Percentiles rank a stretch among this genome's conserved stretches.
phyloP scores from a whole-genome alignment of 1,140 invertebrate species.

The Aphidius ervi region DNA sequence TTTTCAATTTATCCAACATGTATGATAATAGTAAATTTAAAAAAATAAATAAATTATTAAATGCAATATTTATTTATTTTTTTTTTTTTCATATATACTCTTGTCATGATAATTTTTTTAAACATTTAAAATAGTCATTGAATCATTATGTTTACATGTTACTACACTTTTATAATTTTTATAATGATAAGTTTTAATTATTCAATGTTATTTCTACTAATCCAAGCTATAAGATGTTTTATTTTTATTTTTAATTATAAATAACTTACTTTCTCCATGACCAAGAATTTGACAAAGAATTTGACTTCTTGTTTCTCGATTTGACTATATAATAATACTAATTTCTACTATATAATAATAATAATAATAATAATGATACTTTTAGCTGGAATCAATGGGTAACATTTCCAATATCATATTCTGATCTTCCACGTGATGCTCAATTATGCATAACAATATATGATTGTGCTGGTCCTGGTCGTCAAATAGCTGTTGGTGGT shows the following conservation, averaged over 20 bases:
- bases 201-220: background rate
- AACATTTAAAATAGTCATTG: too few relatives aligned
- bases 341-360: constrained; percentile 10
- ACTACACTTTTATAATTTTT: background rate
- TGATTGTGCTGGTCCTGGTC: constrained; percentile 84
- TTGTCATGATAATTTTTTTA: too few relatives aligned
- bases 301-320: constrained; percentile 71
- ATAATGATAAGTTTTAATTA: background rate
- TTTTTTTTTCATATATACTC: too few relatives aligned
- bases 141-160: too few relatives aligned
- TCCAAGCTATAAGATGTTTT: background rate
- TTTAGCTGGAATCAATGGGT: constrained; percentile 98
- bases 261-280: constrained; percentile 71
- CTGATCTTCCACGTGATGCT: constrained; percentile 86
- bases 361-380: constrained; percentile 4
- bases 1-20: too few relatives aligned
- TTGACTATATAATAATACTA: constrained; percentile 56
- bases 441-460: constrained; percentile 89
- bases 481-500: constrained; percentile 80
- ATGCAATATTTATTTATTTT: too few relatives aligned
- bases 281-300: constrained; percentile 71
- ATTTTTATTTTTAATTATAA: background rate
- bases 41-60: too few relatives aligned
- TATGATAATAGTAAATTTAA: too few relatives aligned
- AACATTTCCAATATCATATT: constrained; percentile 83